These are phyloP conservation scores for Sardinella longiceps DNA, from an alignment of 2,797 vertebrate genomes.

Conservation along the genomic window DNA sequence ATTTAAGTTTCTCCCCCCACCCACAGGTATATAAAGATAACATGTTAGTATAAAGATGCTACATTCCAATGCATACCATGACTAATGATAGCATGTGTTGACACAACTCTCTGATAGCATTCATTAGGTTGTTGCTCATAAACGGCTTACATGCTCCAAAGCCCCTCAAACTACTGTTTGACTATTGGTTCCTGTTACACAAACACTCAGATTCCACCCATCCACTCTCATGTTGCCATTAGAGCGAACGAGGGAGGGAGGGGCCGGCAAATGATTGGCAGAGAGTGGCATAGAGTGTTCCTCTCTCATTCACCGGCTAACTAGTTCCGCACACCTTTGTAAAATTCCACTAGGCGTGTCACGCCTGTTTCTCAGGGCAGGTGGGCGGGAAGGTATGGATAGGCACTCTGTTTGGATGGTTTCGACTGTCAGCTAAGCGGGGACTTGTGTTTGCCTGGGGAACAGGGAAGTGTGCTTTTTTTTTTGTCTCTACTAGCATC, in stretches of 20 bases:
- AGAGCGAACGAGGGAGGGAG: not conserved
- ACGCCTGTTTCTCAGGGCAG: not conserved
- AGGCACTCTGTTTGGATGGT: not conserved
- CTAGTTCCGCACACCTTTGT: not conserved
- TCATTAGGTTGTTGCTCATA: not conserved
- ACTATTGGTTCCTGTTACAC: not conserved
- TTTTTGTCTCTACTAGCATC: not conserved
- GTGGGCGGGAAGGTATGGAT: not conserved
- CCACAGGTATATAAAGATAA: too few species aligned
- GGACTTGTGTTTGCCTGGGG: not conserved
- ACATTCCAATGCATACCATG: not conserved
- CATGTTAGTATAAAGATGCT: not conserved
- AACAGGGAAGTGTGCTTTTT: not conserved
- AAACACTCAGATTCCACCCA: not conserved
- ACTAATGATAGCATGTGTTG: not conserved
- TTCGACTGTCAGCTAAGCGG: not conserved
- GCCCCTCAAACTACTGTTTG: not conserved
- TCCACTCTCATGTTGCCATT: not conserved
- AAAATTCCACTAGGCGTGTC: constrained; percentile 14
- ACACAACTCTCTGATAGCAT: not conserved
- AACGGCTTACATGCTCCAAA: not conserved
- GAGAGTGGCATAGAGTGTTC: not conserved
- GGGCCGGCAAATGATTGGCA: not conserved
- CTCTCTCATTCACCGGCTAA: not conserved
- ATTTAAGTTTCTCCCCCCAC: too few species aligned